These are phyloP conservation scores for Carlito syrichta DNA, from an alignment of 2,113 vertebrate genomes.

Conservation along the genomic window DNA sequence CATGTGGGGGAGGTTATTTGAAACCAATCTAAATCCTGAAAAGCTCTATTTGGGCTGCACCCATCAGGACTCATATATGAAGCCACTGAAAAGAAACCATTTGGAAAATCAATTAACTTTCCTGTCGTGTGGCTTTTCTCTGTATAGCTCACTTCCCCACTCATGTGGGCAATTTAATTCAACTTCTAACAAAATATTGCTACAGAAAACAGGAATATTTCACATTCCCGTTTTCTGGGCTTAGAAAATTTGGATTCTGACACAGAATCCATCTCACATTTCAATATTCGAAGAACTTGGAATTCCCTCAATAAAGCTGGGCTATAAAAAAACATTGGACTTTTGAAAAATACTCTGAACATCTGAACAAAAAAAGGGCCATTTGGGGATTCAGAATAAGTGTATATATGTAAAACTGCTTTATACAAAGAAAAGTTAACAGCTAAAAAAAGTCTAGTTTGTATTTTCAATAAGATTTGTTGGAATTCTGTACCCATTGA, in stretches of 20 bases:
- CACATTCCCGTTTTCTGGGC: neutral
- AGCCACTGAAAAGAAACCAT: neutral
- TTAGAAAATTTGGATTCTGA: slow-evolving; percentile 11
- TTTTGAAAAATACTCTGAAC: slow-evolving; percentile 12
- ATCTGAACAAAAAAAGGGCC: slow-evolving; percentile 9
- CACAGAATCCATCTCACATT: neutral
- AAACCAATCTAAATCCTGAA: slow-evolving; percentile 7
- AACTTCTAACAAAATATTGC: slow-evolving; percentile 7
- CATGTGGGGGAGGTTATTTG: neutral
- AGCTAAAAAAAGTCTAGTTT: slow-evolving; percentile 1
- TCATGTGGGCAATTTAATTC: slow-evolving; percentile 20
- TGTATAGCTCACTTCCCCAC: neutral
- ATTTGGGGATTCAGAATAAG: neutral
- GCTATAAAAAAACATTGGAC: neutral
- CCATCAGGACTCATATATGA: neutral
- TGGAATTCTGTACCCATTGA: neutral
- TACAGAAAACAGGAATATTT: neutral
- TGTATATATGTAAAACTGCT: neutral
- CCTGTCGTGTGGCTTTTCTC: neutral
- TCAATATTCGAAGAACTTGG: neutral
- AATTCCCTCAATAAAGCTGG: neutral
- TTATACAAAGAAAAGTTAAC: neutral
- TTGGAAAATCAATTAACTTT: slow-evolving; percentile 38
- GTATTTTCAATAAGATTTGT: neutral
- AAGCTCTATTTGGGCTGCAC: neutral